Evolutionary conservation across 2,797 vertebrate species (phyloP).

Genomic region (Lacerta agilis): DNA sequence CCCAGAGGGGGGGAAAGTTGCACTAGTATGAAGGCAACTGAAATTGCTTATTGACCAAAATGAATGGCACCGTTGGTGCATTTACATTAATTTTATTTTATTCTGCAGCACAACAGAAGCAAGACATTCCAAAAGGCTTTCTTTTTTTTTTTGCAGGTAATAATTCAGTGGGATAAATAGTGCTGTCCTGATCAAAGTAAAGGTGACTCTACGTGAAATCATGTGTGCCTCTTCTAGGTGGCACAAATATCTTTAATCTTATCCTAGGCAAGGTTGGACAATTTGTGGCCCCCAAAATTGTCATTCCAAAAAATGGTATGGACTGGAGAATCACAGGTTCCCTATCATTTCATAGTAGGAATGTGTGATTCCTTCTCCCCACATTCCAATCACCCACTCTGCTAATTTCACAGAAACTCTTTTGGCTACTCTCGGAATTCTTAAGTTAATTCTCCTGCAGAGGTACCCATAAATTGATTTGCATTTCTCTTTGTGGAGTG

Average conservation of each 20-base stretch:
- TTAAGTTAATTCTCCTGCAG: background rate
- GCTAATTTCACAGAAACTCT: background rate
- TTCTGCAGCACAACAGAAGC: background rate
- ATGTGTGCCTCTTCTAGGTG: background rate
- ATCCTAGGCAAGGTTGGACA: background rate
- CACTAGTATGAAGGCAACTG: constrained; percentile 8
- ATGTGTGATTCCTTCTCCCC: background rate
- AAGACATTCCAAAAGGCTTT: background rate
- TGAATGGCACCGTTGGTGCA: constrained; percentile 1
- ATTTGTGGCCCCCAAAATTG: no score
- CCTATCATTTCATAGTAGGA: background rate
- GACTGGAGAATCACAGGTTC: no score
- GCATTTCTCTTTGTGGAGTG: background rate
- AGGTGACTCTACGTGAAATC: background rate
- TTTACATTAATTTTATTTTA: constrained; percentile 18
- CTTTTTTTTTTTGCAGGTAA: background rate
- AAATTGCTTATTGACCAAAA: constrained; percentile 37
- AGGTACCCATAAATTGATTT: background rate
- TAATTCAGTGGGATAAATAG: background rate
- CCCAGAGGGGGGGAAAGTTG: constrained; percentile 6
- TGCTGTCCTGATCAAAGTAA: background rate
- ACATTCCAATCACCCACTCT: background rate
- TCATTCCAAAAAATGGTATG: no score
- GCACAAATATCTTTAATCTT: background rate
- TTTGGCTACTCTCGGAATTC: background rate